Evolutionary conservation across 1,140 invertebrate species (phyloP).

Genomic region (Cherax quadricarinatus): DNA sequence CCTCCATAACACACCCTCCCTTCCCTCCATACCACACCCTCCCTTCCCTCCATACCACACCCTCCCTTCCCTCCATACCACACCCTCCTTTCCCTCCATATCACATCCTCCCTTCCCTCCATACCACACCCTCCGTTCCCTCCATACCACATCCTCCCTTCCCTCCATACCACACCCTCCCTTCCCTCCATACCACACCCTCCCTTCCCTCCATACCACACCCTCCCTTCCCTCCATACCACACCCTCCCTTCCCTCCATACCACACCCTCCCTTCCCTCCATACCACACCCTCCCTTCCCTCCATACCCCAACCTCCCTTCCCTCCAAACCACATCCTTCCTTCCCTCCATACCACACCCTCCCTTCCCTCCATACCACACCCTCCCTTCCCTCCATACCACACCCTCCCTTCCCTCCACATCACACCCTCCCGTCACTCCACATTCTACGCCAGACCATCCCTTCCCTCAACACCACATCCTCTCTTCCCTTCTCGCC

Average conservation of each 20-base stretch:
- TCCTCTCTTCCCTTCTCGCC: background rate
- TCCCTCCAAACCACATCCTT: background rate
- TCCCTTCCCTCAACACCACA: background rate
- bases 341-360: too few species aligned
- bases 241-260: background rate
- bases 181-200: background rate
- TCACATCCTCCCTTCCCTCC: background rate
- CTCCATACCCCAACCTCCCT: background rate
- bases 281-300: background rate
- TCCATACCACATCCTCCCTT: background rate
- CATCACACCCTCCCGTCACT: background rate
- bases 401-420: background rate
- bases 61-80: background rate
- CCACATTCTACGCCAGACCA: background rate
- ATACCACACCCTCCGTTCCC: background rate
- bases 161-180: background rate
- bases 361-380: background rate
- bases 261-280: background rate
- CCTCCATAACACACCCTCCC: background rate
- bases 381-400: background rate
- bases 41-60: background rate
- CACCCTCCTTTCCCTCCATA: background rate
- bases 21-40: background rate
- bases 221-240: background rate
- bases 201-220: background rate